Evolutionary conservation across 2,888 invertebrate species (phyloP), one percentile per base, ranked within the genome.

Genomic region (Syrphus vitripennis): DNA sequence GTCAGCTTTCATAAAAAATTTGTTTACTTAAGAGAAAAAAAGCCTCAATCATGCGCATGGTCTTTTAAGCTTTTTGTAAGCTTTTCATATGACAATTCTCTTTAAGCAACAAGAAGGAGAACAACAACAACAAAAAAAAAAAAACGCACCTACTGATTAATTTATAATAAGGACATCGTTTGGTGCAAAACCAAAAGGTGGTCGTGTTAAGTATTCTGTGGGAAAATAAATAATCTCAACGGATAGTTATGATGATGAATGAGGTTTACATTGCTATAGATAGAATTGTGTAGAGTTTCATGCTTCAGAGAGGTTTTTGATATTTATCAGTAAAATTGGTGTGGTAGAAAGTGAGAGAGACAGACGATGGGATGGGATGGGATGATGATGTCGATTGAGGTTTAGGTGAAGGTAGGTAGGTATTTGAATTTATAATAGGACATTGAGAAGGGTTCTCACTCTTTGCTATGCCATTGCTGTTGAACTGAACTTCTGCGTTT

Each of bases 231-330:
- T 86, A 74, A 74, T 82, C 77, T 82, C 76, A 81, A 59, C 57
- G 77, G 74, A 82, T 86, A 86, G 86, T 86, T 82, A 77, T 77
- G 48, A 86, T 82, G 82, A 86, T 86, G 77, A 86, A 82, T 86
- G 86, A 70, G 82, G 76, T 81, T 79, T 70, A 29, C 48, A 67
- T 67, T 67, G 48, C 55, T 53, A 26, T 53, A 53, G 34, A 69
- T 53, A 50, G 21, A 69, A 19, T 53, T 53, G 24, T 40, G 69
- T 50, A 37, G 31, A 53, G 31, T 29, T 34, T 34, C 31, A 57
- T 55, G 16, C 31, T n/a, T n/a, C n/a, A 6, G 31, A 3, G n/a
- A 29, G 19, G 59, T 12, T 24, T 16, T 50, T 55, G 63, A 42
- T 63, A 40, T 29, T n/a, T 76, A 4, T 61, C 42, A 57, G 24